phyloP scores from a whole-genome alignment of 2,888 invertebrate genomes.

The Ditula angustiorana region DNA sequence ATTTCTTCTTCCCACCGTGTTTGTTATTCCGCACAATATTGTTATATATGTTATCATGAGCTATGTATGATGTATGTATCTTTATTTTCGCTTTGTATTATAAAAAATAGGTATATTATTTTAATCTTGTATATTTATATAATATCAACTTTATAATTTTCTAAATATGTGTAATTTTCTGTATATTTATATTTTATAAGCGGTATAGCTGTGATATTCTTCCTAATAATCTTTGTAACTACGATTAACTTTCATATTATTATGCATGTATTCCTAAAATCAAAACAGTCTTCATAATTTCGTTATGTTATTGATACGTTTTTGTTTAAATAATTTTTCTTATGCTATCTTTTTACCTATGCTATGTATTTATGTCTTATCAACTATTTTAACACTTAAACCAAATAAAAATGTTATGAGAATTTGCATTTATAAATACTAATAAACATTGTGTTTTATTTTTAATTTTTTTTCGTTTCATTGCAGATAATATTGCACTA shows the following conservation, averaged over 20 bases:
- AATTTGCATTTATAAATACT: too few species aligned
- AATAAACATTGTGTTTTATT: too few species aligned
- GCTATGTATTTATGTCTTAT: too few species aligned
- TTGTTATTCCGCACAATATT: constrained; percentile 25
- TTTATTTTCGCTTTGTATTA: constrained; percentile 20
- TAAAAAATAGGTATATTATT: background rate
- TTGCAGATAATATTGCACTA: too few species aligned
- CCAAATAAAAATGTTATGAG: too few species aligned
- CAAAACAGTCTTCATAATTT: constrained; percentile 30
- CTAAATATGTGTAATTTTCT: constrained; percentile 10
- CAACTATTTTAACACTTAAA: too few species aligned
- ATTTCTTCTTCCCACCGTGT: constrained; percentile 37
- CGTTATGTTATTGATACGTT: too few species aligned
- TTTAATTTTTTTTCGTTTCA: too few species aligned
- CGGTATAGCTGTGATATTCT: constrained; percentile 74
- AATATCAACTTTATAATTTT: constrained; percentile 7
- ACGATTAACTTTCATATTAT: constrained; percentile 2
- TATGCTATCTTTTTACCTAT: too few species aligned
- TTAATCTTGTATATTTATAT: constrained; percentile 6
- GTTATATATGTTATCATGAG: constrained; percentile 28
- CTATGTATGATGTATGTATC: constrained; percentile 22
- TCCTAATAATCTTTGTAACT: constrained; percentile 11
- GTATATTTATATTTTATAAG: constrained; percentile 44
- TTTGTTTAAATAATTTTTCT: too few species aligned
- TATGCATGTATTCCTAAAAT: constrained; percentile 25